These are phyloP conservation scores for Proisotoma minuta DNA, from an alignment of 2,888 invertebrate genomes.

Conservation along the genomic window DNA sequence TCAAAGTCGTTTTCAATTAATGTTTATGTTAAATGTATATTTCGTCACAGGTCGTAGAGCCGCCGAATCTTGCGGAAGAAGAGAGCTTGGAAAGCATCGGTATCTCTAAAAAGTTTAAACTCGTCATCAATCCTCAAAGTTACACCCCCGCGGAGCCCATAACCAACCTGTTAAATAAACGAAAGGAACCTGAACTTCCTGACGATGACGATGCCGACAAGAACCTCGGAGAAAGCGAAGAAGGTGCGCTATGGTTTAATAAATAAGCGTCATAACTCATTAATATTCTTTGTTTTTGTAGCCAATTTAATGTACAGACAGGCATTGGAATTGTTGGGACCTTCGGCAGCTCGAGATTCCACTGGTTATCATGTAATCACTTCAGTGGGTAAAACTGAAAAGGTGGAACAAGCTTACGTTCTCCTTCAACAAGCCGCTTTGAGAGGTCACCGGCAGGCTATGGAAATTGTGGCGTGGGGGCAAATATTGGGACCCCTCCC, in stretches of 20 bases:
- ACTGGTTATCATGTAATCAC: conserved; percentile 38
- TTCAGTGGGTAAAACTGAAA: conserved; percentile 52
- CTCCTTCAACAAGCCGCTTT: conserved; percentile 73
- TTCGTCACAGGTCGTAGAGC: not conserved
- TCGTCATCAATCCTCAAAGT: not conserved
- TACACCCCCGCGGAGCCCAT: conserved; percentile 2
- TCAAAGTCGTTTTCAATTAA: conserved; percentile 16
- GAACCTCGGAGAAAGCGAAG: conserved; percentile 25
- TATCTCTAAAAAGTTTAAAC: conserved; percentile 2
- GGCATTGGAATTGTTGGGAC: conserved; percentile 64
- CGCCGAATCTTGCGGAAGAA: not conserved
- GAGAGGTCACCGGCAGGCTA: conserved; percentile 73
- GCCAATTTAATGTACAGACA: conserved; percentile 70
- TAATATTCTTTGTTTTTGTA: not conserved
- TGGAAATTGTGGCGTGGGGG: conserved; percentile 82
- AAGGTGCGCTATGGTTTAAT: not conserved
- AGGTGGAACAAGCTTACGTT: conserved; percentile 68
- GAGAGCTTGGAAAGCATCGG: not conserved
- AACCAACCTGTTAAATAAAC: not conserved
- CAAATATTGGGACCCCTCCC: conserved; percentile 75
- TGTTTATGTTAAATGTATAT: not conserved
- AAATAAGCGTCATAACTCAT: not conserved
- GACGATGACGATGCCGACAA: conserved; percentile 20
- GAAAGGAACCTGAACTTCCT: conserved; percentile 28
- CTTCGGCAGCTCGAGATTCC: conserved; percentile 56